These are phyloP conservation scores for Rhabditophanes sp. DNA, from an alignment of 2,888 invertebrate genomes.

Conservation along the genomic window DNA sequence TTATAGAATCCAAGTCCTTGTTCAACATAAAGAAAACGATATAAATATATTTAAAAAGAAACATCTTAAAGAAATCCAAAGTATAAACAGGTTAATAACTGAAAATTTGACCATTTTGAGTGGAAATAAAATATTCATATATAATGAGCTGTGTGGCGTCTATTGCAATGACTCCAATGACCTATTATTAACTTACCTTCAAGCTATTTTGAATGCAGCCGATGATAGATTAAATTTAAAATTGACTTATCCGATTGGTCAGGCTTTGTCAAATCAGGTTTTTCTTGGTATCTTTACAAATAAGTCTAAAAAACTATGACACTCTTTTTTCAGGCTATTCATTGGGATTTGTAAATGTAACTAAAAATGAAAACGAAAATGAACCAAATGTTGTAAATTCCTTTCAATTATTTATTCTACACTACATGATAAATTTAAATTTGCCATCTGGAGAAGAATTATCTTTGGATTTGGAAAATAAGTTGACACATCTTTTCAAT, in stretches of 20 bases:
- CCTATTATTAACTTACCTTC: constrained; percentile 4
- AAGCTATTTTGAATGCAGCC: constrained; percentile 12
- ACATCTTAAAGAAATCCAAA: constrained; percentile 21
- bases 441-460: constrained; percentile 8
- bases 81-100: constrained; percentile 15
- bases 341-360: constrained; percentile 8
- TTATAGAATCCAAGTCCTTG: constrained; percentile 37
- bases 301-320: background rate
- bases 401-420: constrained; percentile 26
- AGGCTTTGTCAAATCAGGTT: constrained; percentile 18
- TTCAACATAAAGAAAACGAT: constrained; percentile 28
- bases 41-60: constrained; percentile 21
- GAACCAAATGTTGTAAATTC: constrained; percentile 10
- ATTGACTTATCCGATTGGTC: constrained; percentile 31
- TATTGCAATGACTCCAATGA: constrained; percentile 39
- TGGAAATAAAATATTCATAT: constrained; percentile 10
- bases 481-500: constrained; percentile 22
- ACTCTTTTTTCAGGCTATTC: constrained; percentile 10
- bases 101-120: constrained; percentile 15
- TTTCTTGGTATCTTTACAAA: constrained; percentile 10
- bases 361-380: constrained; percentile 5
- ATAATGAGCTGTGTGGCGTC: constrained; percentile 32
- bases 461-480: constrained; percentile 24
- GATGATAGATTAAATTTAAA: constrained; percentile 7
- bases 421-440: constrained; percentile 27